phyloP scores from a whole-genome alignment of 2,113 vertebrate species.

The Cynopterus brachyotis region DNA sequence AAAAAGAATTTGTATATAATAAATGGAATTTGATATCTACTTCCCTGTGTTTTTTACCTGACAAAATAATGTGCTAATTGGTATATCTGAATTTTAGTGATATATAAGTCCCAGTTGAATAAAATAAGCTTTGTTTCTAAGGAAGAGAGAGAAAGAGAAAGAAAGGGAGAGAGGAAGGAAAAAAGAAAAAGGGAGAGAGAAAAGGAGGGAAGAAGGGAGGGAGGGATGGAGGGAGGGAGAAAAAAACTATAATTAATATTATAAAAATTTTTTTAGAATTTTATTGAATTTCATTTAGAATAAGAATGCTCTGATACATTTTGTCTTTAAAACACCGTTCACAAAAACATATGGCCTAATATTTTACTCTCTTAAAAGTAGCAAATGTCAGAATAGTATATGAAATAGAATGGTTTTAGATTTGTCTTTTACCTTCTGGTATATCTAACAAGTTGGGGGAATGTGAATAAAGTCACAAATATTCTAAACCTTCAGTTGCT shows the following conservation, averaged over 20 bases:
- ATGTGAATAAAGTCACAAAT: background rate
- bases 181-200: accelerated
- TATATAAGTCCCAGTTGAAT: background rate
- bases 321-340: background rate
- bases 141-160: background rate
- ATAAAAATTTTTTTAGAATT: background rate
- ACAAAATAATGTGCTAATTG: background rate
- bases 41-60: background rate
- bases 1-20: background rate
- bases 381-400: background rate
- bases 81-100: background rate
- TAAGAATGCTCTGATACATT: background rate
- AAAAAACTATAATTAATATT: background rate
- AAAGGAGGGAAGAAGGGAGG: background rate
- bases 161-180: background rate
- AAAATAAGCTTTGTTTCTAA: background rate
- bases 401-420: background rate
- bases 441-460: background rate
- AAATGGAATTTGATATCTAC: background rate
- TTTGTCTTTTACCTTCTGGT: background rate
- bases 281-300: background rate
- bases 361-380: background rate
- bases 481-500: background rate
- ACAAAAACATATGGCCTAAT: background rate
- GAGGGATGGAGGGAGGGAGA: background rate